Conservation (phyloP, 2,113 vertebrate species). For the Sminthopsis crassicaudata region DNA sequence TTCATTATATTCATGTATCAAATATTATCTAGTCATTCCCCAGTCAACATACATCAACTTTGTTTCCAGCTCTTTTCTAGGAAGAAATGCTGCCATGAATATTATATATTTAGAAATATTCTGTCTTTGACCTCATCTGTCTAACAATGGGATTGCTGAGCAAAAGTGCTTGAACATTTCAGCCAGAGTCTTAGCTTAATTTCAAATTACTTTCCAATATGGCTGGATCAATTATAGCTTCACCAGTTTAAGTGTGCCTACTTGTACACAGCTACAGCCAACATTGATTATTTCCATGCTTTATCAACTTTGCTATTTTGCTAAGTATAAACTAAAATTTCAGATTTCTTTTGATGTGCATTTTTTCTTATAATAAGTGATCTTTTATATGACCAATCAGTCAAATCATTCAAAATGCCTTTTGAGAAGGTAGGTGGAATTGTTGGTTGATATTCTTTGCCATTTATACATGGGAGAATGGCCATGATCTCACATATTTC, state of each 20-base stretch:
- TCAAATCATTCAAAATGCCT: background rate
- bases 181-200: background rate
- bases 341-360: background rate
- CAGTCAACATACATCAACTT: background rate
- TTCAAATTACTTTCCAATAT: background rate
- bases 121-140: background rate
- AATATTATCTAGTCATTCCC: background rate
- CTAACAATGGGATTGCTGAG: background rate
- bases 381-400: background rate
- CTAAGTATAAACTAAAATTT: background rate
- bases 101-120: background rate
- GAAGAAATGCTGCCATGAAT: background rate
- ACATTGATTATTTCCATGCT: background rate
- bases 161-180: background rate
- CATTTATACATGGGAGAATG: background rate
- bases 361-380: background rate
- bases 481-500: background rate
- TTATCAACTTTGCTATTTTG: background rate
- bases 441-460: background rate
- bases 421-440: background rate
- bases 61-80: background rate
- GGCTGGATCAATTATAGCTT: background rate
- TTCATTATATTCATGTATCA: background rate
- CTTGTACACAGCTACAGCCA: background rate
- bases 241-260: background rate